Percentiles rank a stretch among this genome's conserved stretches.
phyloP scores from a whole-genome alignment of 2,888 invertebrate species.

The Eumacrocentrus americanus region DNA sequence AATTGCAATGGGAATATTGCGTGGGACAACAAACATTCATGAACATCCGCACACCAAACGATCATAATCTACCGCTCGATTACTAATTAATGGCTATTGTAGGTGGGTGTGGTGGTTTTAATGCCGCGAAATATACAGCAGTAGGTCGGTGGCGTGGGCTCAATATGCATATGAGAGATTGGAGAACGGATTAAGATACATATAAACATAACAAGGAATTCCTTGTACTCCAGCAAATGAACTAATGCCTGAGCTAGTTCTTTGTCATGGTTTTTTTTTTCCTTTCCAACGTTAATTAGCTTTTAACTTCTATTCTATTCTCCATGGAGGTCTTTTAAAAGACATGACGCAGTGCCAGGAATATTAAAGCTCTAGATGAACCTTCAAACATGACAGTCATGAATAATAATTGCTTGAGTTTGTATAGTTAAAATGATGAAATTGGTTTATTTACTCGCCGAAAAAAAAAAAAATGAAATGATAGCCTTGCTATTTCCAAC shows the following conservation, averaged over 20 bases:
- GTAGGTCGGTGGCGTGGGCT: conserved; percentile 13
- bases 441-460: neutral
- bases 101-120: conserved; percentile 22
- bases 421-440: neutral
- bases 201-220: conserved; percentile 20
- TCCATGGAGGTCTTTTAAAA: neutral
- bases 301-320: too few relatives aligned
- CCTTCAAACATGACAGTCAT: neutral
- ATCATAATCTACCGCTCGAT: conserved; percentile 14
- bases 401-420: neutral
- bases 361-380: too few relatives aligned
- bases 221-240: neutral
- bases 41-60: conserved; percentile 10
- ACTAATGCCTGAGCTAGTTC: neutral
- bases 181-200: conserved; percentile 11
- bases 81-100: conserved; percentile 26
- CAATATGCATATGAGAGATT: conserved; percentile 7
- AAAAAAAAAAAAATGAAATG: neutral
- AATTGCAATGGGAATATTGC: neutral
- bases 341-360: neutral
- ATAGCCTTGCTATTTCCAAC: neutral
- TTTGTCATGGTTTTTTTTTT: neutral
- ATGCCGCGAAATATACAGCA: neutral
- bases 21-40: conserved; percentile 12
- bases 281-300: neutral